Conservation (phyloP, 2,888 invertebrate genomes). For the Zootermopsis nevadensis region DNA sequence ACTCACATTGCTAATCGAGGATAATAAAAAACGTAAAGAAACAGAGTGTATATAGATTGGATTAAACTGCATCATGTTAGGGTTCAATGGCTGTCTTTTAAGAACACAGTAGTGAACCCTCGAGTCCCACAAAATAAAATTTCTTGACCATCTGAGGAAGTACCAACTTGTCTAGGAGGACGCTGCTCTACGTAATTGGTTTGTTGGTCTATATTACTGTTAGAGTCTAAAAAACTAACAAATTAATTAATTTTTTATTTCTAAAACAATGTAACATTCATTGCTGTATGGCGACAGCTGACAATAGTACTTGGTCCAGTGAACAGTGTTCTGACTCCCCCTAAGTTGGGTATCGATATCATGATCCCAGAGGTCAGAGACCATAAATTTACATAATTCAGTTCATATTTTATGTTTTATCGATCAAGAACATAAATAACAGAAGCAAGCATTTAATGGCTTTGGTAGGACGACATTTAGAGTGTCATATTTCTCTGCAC, state of each 20-base stretch:
- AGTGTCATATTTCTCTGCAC: slow-evolving; percentile 16
- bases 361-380: neutral
- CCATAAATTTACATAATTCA: neutral
- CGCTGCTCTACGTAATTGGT: too few species aligned
- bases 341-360: neutral
- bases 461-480: neutral
- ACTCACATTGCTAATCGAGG: too few species aligned
- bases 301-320: slow-evolving; percentile 1
- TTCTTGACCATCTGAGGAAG: too few species aligned
- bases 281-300: neutral
- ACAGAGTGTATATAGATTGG: too few species aligned
- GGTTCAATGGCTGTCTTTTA: too few species aligned
- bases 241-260: neutral
- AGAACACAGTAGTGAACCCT: too few species aligned
- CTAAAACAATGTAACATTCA: neutral
- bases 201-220: too few species aligned
- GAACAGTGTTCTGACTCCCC: neutral
- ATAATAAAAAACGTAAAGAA: too few species aligned
- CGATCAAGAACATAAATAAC: slow-evolving; percentile 9
- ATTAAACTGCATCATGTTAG: too few species aligned
- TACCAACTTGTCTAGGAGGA: too few species aligned
- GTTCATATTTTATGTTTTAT: neutral
- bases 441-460: neutral
- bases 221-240: too few species aligned
- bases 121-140: too few species aligned